Percentiles rank a stretch among this genome's conserved stretches.
phyloP scores from a whole-genome alignment of 2,797 vertebrate species.

The Chanos chanos region DNA sequence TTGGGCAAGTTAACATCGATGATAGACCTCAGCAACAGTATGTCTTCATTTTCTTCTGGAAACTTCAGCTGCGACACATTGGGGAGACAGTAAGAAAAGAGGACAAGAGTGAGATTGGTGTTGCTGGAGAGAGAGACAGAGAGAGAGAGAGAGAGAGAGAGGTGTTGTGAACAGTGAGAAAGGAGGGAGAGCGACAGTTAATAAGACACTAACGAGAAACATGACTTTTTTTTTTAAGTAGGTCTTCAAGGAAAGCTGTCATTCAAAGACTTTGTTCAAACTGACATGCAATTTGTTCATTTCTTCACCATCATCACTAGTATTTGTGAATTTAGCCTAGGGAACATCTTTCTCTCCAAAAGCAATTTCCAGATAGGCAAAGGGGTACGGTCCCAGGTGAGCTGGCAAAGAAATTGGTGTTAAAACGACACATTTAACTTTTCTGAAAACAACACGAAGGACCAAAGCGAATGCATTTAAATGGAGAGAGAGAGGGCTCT shows the following conservation, averaged over 20 bases:
- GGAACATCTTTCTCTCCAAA: slow-evolving; percentile 37
- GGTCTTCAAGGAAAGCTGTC: slow-evolving; percentile 31
- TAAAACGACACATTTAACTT: slow-evolving; percentile 29
- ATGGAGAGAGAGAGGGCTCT: slow-evolving; percentile 13
- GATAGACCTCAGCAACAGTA: slow-evolving; percentile 85
- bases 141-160: neutral
- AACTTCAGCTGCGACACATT: slow-evolving; percentile 73
- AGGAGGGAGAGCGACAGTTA: slow-evolving; percentile 7
- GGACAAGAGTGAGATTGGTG: too few species aligned
- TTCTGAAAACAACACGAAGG: slow-evolving; percentile 21
- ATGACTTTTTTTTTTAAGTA: slow-evolving; percentile 10
- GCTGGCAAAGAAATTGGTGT: slow-evolving; percentile 27
- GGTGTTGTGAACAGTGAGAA: neutral
- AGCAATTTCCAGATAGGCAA: slow-evolving; percentile 46
- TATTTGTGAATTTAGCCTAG: slow-evolving; percentile 38
- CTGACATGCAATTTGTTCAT: slow-evolving; percentile 32
- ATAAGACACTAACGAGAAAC: slow-evolving; percentile 40
- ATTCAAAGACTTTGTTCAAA: slow-evolving; percentile 36
- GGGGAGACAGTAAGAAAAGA: neutral
- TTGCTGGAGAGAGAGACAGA: too few species aligned
- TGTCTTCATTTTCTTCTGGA: slow-evolving; percentile 86
- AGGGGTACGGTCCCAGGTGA: slow-evolving; percentile 28
- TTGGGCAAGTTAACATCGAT: slow-evolving; percentile 90
- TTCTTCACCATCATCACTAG: slow-evolving; percentile 25
- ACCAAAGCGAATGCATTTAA: slow-evolving; percentile 15